Percentiles rank a stretch among this genome's conserved stretches.
Conservation (phyloP, 2,888 invertebrate genomes). For the Drosophila prostipennis region DNA sequence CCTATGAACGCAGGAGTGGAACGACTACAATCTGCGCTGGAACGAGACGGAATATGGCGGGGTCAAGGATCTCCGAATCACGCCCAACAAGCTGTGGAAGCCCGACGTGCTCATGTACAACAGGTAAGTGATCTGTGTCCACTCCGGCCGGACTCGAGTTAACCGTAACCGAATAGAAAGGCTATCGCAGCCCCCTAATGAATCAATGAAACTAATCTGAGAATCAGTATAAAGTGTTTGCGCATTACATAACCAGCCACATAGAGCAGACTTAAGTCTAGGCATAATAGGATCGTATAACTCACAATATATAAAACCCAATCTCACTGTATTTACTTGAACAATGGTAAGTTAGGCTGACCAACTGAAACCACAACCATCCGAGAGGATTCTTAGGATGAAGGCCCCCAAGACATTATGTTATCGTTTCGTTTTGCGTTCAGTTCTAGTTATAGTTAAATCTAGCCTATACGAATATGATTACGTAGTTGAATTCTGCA, state of each 20-base stretch:
- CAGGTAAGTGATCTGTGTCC: conserved; percentile 88
- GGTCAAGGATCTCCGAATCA: conserved; percentile 96
- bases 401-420: conserved; percentile 6
- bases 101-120: conserved; percentile 99
- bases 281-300: conserved; percentile 39
- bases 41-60: conserved; percentile 97
- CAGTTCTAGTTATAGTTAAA: conserved; percentile 34
- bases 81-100: conserved; percentile 98
- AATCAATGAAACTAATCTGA: conserved; percentile 49
- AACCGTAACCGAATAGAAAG: conserved; percentile 55
- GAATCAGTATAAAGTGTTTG: conserved; percentile 54
- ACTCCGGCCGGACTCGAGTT: conserved; percentile 17
- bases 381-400: conserved; percentile 3
- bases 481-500: conserved; percentile 62
- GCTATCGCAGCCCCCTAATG: conserved; percentile 46
- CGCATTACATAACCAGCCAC: conserved; percentile 40
- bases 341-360: conserved; percentile 59
- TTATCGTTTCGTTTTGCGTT: conserved; percentile 39
- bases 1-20: conserved; percentile 92
- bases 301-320: conserved; percentile 24
- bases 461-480: conserved; percentile 3
- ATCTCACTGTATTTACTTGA: conserved; percentile 22
- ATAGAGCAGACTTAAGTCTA: conserved; percentile 30
- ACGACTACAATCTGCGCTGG: conserved; percentile 98
- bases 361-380: conserved; percentile 6